Base-by-base conservation (phyloP, 2,888 invertebrate species). In the Agriotes lineatus region DNA sequence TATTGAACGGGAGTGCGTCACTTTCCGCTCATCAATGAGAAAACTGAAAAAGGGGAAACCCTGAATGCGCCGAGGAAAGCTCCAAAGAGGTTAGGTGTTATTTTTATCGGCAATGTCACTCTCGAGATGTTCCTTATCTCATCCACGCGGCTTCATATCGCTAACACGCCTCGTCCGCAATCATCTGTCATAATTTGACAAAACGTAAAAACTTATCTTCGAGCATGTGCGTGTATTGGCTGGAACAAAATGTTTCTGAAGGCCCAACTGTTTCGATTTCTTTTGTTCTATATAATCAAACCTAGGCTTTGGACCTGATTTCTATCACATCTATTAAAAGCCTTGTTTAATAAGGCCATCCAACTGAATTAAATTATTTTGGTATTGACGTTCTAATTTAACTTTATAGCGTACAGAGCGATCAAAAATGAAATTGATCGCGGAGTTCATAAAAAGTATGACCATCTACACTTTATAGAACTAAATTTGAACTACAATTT, bases 101-200 rank as follows among this genome's bases (percentile, higher is more conserved):
- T 63, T 68, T 68, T 68, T 68, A 63, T 63, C 62, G 63, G 50
- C 45, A 35, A 60, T 67, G 67, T 62, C 67, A 67, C 50, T 62
- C 62, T 33, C 42, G 57, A 62, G 56, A 61, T 62, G 61, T 62
- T 67, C 20, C 57, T 68, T 58, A 58, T 63, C 62, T 61, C 37
- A 52, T 61, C 52, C 52, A 48, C 30, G 22, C 37, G 56, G 44
- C 33, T 45, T 67, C 67, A 19, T 30, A 62, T 67, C 57, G 20
- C 42, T 45, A 44, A 63, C 52, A 54, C 18, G 52, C 18, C 61
- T 50, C 50, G 54, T 60, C 62, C 52, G 50, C 60, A 61, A 52
- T 45, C 52, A 67, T 25, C 50, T 58, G 48, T 56, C 57, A 61
- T 48, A 66, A 42, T 66, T 59, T 59, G 58, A 50, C 57, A 48